Base-by-base conservation (phyloP, 2,888 invertebrate genomes). In the Clepsis dumicolana region DNA sequence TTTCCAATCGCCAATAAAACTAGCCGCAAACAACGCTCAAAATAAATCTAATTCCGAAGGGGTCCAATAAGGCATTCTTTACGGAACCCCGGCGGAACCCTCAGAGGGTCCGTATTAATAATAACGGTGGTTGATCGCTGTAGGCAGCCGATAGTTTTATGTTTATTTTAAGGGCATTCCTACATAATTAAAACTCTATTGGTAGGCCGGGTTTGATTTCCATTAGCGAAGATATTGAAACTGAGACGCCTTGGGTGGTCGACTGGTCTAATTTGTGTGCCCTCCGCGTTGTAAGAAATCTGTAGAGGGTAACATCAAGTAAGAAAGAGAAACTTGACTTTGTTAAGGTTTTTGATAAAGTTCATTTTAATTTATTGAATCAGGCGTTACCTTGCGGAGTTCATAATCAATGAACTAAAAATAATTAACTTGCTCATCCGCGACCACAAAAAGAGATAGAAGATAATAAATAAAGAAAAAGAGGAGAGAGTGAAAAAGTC, bases 61-160 rank as follows among this genome's bases (percentile, higher is more conserved):
- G 18, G 29, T 29, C 61, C 41, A 38, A 65, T 54, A 59, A 41
- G 32, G 38, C 61, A 66, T 66, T 66, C 54, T 61, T 61, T 48
- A 48, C 60, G 18, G 48, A 60, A 48, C 48, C 48, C 60, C 7
- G 38, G 38, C 59, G n/a, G 53, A 54, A 25, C 32, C 65, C 61
- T 35, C 21, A 44, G n/a, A 44, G 29, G 48, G 61, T 18, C 54
- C 65, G 48, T 41, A 66, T 66, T 66, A 66, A 61, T 62, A 66
- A 54, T 61, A 66, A 61, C 32, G 7, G 21, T 14, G 35, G 32
- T 12, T 56, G 24, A 56, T 56, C 56, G 56, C 56, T 48, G 48
- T 10, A 21, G 48, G 21, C 48, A 48, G 21, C 21, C 35, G 18
- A 35, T 65, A 25, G 50, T 25, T 65, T 57, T 57, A 8, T 7